Conservation (phyloP, 2,888 invertebrate genomes). For the Margaritifera margaritifera region DNA sequence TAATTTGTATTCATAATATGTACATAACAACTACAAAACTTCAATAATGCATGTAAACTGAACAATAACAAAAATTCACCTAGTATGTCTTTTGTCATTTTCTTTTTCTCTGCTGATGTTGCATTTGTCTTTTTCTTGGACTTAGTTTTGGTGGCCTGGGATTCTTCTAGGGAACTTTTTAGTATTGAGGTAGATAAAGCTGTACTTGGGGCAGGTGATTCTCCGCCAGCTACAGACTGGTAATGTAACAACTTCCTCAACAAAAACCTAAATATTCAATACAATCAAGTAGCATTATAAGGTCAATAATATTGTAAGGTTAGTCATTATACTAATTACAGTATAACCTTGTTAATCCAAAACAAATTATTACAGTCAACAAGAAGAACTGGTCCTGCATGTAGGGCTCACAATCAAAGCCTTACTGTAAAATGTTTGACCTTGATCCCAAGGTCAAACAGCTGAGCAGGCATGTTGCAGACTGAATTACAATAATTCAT, state of each 20-base stretch:
- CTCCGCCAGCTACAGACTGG: constrained; percentile 64
- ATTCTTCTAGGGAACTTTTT: constrained; percentile 27
- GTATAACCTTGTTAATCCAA: too few species aligned
- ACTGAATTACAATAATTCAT: too few species aligned
- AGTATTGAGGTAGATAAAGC: constrained; percentile 15
- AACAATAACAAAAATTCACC: constrained; percentile 16
- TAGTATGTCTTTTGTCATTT: constrained; percentile 40
- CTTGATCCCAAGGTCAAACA: too few species aligned
- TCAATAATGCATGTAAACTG: too few species aligned
- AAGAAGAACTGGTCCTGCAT: too few species aligned
- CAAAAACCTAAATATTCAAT: constrained; percentile 77
- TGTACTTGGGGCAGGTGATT: constrained; percentile 17
- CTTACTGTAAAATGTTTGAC: too few species aligned
- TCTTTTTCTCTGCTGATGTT: constrained; percentile 34
- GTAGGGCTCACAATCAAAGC: too few species aligned
- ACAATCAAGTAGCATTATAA: too few species aligned
- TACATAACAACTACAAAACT: too few species aligned
- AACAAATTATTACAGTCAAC: too few species aligned
- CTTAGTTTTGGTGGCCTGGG: constrained; percentile 34
- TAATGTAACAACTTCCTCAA: constrained; percentile 80
- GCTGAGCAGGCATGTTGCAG: too few species aligned
- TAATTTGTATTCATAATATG: too few species aligned
- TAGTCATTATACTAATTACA: neutral
- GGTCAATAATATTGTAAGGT: neutral
- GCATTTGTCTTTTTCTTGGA: constrained; percentile 42